These are phyloP conservation scores for Malurus leucopterus DNA, from an alignment of 2,797 vertebrate genomes.

Conservation along the genomic window DNA sequence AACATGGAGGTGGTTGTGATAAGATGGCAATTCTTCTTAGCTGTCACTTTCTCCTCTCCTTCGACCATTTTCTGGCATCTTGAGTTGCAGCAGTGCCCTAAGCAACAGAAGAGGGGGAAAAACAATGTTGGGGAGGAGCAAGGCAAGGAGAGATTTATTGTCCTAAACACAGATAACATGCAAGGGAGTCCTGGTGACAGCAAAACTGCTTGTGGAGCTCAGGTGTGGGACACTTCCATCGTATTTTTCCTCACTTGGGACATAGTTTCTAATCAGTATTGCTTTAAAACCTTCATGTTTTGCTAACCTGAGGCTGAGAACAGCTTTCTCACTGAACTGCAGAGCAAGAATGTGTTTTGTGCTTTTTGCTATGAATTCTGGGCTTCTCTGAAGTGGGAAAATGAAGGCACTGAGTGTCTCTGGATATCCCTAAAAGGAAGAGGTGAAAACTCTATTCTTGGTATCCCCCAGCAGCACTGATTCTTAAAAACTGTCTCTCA, in stretches of 20 bases:
- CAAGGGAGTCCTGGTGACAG: background rate
- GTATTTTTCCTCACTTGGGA: background rate
- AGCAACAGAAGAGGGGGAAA: background rate
- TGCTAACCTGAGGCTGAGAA: background rate
- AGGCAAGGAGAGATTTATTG: background rate
- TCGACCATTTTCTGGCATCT: rapidly evolving
- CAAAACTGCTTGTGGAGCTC: background rate
- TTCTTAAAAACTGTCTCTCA: background rate
- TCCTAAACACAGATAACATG: background rate
- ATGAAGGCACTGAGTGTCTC: background rate
- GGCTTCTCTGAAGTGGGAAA: background rate
- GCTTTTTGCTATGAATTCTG: background rate
- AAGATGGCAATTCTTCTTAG: background rate
- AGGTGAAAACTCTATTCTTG: background rate
- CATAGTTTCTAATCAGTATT: background rate
- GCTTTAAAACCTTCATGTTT: background rate
- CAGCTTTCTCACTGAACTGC: background rate
- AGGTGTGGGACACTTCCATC: background rate
- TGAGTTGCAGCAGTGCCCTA: background rate
- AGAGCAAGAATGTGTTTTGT: background rate
- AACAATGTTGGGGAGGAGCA: background rate
- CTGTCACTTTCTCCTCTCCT: background rate
- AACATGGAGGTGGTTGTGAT: background rate
- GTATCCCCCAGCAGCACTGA: background rate
- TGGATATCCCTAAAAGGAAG: background rate